phyloP scores from a whole-genome alignment of 2,797 vertebrate genomes.

The Pseudochaenichthys georgianus region DNA sequence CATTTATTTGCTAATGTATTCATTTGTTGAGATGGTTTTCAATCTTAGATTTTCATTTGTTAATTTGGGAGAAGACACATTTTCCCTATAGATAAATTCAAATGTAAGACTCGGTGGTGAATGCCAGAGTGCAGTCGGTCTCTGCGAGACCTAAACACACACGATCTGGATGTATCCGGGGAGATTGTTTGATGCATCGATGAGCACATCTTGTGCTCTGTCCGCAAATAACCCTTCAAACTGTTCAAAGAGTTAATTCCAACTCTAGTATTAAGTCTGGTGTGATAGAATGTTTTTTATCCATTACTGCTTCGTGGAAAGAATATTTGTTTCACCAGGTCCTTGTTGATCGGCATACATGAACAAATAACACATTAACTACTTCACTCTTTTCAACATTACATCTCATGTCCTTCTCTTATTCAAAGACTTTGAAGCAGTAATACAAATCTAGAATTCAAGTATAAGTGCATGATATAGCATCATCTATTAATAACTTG shows the following conservation, averaged over 20 bases:
- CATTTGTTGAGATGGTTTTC: not conserved
- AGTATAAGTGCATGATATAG: not conserved
- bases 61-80: not conserved
- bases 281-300: not conserved
- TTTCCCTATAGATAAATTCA: not conserved
- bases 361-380: not conserved
- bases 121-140: not conserved
- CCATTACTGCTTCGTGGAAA: not conserved
- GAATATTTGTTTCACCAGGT: not conserved
- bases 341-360: too few relatives aligned
- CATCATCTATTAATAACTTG: not conserved
- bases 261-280: not conserved
- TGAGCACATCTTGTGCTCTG: not conserved
- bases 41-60: not conserved
- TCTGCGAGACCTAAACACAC: not conserved
- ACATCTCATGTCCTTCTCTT: not conserved
- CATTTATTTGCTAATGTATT: not conserved
- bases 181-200: not conserved
- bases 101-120: not conserved
- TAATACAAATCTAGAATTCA: not conserved
- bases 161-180: not conserved
- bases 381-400: not conserved
- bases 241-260: not conserved
- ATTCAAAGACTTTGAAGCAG: not conserved
- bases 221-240: not conserved